Conservation (phyloP, 2,888 invertebrate species). For the Diaprepes abbreviatus region DNA sequence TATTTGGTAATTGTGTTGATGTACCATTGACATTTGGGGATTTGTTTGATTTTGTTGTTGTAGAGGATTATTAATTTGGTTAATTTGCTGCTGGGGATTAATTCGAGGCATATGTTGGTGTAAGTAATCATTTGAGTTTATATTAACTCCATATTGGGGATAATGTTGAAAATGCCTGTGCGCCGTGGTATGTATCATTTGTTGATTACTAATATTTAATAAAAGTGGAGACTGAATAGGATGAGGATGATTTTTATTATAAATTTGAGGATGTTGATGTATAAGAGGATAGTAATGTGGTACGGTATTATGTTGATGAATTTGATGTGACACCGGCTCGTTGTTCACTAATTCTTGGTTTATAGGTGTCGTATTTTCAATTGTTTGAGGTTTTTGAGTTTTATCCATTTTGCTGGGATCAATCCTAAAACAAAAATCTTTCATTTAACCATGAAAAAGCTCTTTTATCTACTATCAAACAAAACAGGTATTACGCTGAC, state of each 20-base stretch:
- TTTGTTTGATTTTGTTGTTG: not conserved
- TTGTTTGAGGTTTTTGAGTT: constrained; percentile 61
- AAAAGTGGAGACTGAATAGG: constrained; percentile 67
- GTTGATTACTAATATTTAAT: constrained; percentile 44
- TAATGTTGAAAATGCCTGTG: constrained; percentile 58
- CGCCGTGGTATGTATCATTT: constrained; percentile 52
- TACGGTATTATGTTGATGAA: constrained; percentile 71
- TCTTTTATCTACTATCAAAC: too few species aligned
- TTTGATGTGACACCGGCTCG: constrained; percentile 67
- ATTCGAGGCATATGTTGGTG: constrained; percentile 36
- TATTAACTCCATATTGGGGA: constrained; percentile 48
- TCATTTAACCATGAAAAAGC: not conserved
- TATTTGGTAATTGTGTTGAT: constrained; percentile 55
- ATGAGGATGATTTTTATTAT: constrained; percentile 62
- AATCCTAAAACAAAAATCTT: constrained; percentile 57
- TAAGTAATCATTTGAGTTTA: constrained; percentile 29
- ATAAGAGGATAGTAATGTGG: constrained; percentile 45
- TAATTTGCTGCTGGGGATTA: constrained; percentile 18
- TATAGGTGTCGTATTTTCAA: constrained; percentile 55
- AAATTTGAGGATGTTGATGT: constrained; percentile 65
- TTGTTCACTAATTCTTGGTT: constrained; percentile 53
- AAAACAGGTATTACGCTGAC: not conserved
- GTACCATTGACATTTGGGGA: constrained; percentile 22
- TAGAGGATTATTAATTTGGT: constrained; percentile 1
- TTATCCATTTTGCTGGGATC: constrained; percentile 66